Conservation (phyloP, 2,797 vertebrate species). For the Galagoides demidoff region DNA sequence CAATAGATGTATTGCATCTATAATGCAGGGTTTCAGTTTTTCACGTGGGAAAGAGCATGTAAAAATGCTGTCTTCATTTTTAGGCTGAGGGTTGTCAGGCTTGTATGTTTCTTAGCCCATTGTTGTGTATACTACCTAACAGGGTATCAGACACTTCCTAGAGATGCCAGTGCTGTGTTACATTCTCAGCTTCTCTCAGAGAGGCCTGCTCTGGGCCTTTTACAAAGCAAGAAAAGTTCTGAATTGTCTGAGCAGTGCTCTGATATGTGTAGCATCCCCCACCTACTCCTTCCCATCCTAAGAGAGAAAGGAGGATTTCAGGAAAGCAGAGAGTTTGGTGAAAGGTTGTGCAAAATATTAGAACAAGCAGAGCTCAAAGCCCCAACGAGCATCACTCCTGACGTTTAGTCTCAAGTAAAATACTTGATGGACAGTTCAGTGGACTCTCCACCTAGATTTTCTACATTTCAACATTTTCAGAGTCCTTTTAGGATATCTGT, state of each 20-base stretch:
- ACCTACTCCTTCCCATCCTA: background rate
- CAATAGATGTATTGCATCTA: background rate
- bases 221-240: background rate
- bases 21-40: background rate
- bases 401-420: background rate
- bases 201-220: background rate
- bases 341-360: background rate
- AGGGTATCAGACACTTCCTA: background rate
- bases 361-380: background rate
- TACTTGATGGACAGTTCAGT: background rate
- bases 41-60: background rate
- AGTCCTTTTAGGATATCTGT: background rate
- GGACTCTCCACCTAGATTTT: no score
- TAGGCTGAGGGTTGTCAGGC: background rate
- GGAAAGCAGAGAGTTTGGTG: background rate
- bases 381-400: background rate
- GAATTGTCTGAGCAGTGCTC: background rate
- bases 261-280: background rate
- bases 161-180: background rate
- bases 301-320: background rate
- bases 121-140: background rate
- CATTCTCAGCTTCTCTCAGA: slow-evolving; percentile 9
- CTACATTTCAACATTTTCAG: background rate
- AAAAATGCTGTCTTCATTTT: background rate
- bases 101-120: background rate